phyloP scores from a whole-genome alignment of 2,797 vertebrate genomes.

The Cottoperca gobio region DNA sequence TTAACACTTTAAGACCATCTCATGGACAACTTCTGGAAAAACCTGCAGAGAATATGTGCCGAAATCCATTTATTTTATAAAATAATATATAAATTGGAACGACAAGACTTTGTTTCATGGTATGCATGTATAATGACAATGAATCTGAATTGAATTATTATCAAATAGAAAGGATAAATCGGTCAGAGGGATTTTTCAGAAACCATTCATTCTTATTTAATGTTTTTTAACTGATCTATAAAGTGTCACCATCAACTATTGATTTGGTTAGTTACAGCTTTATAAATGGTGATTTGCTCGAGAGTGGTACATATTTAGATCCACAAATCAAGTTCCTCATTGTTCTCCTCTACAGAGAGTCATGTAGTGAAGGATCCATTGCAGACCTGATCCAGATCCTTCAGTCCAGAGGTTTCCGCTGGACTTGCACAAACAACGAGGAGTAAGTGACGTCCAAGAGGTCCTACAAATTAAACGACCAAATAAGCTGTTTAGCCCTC shows the following conservation, averaged over 20 bases:
- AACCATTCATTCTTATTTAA: too few species aligned
- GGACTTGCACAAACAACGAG: conserved; percentile 84
- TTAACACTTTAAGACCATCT: neutral
- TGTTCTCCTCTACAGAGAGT: conserved; percentile 74
- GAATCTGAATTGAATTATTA: neutral
- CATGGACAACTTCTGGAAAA: neutral
- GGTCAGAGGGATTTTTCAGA: too few species aligned
- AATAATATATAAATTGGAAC: too few species aligned
- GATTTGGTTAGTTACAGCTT: neutral
- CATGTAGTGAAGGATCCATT: conserved; percentile 81
- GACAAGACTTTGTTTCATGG: neutral
- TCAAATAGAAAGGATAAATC: neutral
- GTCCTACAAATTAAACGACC: neutral
- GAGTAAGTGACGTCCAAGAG: conserved; percentile 62
- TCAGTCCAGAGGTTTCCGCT: conserved; percentile 79
- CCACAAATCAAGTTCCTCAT: neutral
- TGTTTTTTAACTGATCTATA: neutral
- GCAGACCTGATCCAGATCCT: conserved; percentile 77
- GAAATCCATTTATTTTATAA: neutral
- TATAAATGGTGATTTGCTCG: neutral
- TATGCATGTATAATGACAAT: too few species aligned
- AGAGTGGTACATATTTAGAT: neutral
- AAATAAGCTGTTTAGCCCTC: fast-evolving
- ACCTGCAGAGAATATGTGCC: neutral
- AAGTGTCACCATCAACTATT: neutral